Percentiles rank a stretch among this genome's conserved stretches.
phyloP scores from a whole-genome alignment of 2,113 vertebrate species.

The Gambusia affinis region DNA sequence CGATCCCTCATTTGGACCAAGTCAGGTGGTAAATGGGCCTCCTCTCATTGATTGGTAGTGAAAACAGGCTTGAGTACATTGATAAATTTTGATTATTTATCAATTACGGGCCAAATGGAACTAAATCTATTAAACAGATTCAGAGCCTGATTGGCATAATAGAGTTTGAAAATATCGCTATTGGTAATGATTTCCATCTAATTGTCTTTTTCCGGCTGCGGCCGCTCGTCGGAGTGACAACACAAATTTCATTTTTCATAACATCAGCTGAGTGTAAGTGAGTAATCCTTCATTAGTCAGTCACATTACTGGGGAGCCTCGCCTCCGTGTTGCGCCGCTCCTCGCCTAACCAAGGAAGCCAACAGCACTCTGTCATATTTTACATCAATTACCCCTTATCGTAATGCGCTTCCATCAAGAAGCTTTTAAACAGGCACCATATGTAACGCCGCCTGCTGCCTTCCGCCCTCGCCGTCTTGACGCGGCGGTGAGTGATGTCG shows the following conservation, averaged over 20 bases:
- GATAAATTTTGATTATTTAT: slow-evolving; percentile 99
- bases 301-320: slow-evolving; percentile 87
- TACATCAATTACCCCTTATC: slow-evolving; percentile 98
- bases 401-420: slow-evolving; percentile 95
- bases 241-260: slow-evolving; percentile 99
- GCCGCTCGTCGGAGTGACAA: slow-evolving; percentile 93
- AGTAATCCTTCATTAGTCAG: slow-evolving; percentile 99
- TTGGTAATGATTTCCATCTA: slow-evolving; percentile 98
- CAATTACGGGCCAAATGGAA: slow-evolving; percentile 98
- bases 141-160: slow-evolving; percentile 96
- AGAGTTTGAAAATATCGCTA: slow-evolving; percentile 99
- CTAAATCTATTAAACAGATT: slow-evolving; percentile 99
- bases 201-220: slow-evolving; percentile 97
- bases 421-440: slow-evolving; percentile 94
- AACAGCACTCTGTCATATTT: slow-evolving; percentile 98
- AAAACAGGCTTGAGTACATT: slow-evolving; percentile 98
- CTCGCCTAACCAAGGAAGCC: slow-evolving; percentile 95
- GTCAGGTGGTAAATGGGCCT: slow-evolving; percentile 99
- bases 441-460: slow-evolving; percentile 86
- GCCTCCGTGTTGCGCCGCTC: slow-evolving; percentile 73
- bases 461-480: slow-evolving; percentile 33
- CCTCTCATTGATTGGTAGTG: slow-evolving; percentile 99
- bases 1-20: slow-evolving; percentile 99
- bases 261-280: slow-evolving; percentile 90
- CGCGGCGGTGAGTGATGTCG: slow-evolving; percentile 91